Base-by-base conservation (phyloP, 2,797 vertebrate genomes). In the Parauchenoglanis ngamensis region DNA sequence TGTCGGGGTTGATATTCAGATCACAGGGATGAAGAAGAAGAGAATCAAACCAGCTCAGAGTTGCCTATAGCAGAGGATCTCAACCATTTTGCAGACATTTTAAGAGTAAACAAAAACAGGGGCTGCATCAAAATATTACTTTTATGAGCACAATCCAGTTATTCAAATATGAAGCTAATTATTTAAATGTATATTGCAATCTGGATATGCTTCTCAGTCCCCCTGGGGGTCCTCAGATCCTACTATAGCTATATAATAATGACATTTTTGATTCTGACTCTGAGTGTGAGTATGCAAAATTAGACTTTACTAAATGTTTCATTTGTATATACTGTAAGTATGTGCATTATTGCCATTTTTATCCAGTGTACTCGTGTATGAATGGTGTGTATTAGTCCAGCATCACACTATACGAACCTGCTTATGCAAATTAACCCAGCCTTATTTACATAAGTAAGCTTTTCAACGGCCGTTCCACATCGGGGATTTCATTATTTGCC, bases 391-490 rank as follows among this genome's bases (percentile, higher is more conserved):
- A 1, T 76, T 59, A 5, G 68, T 40, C 57, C 54, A 35, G 77
- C 79, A 49, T 52, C 61, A 90, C 67, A 77, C 90, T 94, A 94
- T 92, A 94, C 92, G 89, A 93, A 91, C 91, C 84, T 81, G 86
- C 92, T 95, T 94, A 94, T 96, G 94, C 93, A 96, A 96, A 97
- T 97, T 94, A 97, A 93, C 81, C 87, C 93, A 94, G 91, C 90
- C 94, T 95, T 91, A 95, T 97, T 97, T 97, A 96, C 95, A 97
- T 97, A 96, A 97, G 95, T 95, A 95, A 94, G 93, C 91, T 90
- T 92, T 91, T 92, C 89, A 92, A 94, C 91, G 91, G 94, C 92
- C 54, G 92, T 94, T 95, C 94, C 93, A 91, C 95, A 92, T 92
- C 94, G 95, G 94, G 92, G 94, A 94, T 91, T 93, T 93, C 92